Evolutionary conservation across 1,140 invertebrate species (phyloP), one percentile per base, ranked within the genome.

Genomic region (Galendromus occidentalis): DNA sequence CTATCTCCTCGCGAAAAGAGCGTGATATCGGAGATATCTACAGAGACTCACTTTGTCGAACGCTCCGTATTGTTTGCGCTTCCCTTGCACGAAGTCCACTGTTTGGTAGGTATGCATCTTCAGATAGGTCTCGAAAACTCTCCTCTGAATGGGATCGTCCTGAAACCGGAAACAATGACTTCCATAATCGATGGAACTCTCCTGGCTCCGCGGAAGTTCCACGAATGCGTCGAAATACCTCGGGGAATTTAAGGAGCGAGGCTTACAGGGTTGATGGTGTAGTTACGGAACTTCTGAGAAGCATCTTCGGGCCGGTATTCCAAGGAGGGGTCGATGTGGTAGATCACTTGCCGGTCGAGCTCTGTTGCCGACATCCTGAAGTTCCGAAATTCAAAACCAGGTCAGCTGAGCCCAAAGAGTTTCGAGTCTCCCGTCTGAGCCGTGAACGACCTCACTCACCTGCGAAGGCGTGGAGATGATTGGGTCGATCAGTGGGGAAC

Each of bases 71-170:
- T 39, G 33, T 9, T 39, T 39, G 33, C 33, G 33, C 72, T 73
- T 2, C 70, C 42, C 41, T 70, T 67, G 7, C 33, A 78, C 79
- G 70, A 77, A 92, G 33, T 89, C 85, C 0, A 89, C 83, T 0
- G 86, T 90, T 77, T 89, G 86, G 72, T 86, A 76, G 0, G 84
- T 83, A 72, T 94, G 90, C 89, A 93, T 92, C 4, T 83, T 75
- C 9, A 82, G 75, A 74, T 93, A 93, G 0, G 88, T 91, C 68
- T 79, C 79, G 9, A 82, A 78, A n/a, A 92, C 88, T 9, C 86
- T 77, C 71, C 84, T 81, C 74, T 86, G 86, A 22, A 91, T 80
- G 0, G 84, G 84, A 77, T 91, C 86, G 42, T 79, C 67, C 72
- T 73, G 17, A 45, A 68, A 39, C 4, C 9, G 4, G 9, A 22